Conservation (phyloP, 2,888 invertebrate genomes). For the Diaprepes abbreviatus region DNA sequence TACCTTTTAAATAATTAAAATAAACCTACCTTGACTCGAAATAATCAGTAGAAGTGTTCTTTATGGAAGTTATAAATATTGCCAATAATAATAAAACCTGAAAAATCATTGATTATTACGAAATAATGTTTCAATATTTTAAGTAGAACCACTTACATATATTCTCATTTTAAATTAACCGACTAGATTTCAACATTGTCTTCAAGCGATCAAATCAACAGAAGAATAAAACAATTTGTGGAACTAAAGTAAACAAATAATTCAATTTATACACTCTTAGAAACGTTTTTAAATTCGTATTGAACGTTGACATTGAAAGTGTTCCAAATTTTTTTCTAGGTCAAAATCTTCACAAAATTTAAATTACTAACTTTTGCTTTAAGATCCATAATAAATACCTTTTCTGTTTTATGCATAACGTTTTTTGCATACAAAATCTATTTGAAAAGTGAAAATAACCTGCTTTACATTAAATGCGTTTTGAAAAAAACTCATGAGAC, state of each 20-base stretch:
- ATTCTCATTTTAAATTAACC: conserved; percentile 31
- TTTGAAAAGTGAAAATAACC: background rate
- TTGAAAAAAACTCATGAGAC: background rate
- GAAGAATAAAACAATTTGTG: conserved; percentile 3
- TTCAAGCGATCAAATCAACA: background rate
- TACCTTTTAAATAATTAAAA: too few relatives aligned
- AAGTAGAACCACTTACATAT: conserved; percentile 24
- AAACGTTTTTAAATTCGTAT: conserved; percentile 32
- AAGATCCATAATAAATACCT: background rate
- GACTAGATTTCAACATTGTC: background rate
- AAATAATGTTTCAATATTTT: too few relatives aligned
- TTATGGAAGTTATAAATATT: background rate
- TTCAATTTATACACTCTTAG: conserved; percentile 29
- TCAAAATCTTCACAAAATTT: conserved; percentile 37
- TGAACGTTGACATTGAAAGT: conserved; percentile 39
- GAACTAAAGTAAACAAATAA: background rate
- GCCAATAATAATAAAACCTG: conserved; percentile 29
- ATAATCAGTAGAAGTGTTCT: background rate
- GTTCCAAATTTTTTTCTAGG: conserved; percentile 33
- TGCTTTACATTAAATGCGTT: too few relatives aligned
- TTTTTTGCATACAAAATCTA: background rate
- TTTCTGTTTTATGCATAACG: background rate
- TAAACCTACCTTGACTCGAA: conserved; percentile 21
- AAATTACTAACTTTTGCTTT: background rate
- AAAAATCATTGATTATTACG: background rate